Conservation (phyloP, 2,797 vertebrate genomes). For the Staurois parvus region DNA sequence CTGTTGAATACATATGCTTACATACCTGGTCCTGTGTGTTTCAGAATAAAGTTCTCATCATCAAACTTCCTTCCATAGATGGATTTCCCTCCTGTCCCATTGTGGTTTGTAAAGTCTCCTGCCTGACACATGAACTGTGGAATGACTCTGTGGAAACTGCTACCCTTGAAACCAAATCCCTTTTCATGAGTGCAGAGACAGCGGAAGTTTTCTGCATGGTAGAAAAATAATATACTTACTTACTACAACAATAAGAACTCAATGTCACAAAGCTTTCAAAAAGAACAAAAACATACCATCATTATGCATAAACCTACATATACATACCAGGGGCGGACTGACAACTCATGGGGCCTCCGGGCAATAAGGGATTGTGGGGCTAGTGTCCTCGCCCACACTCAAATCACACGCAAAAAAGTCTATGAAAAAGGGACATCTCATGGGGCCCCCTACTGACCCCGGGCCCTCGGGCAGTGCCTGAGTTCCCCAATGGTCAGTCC, state of each 20-base stretch:
- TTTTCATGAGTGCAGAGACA: slow-evolving; percentile 96
- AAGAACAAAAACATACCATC: background rate
- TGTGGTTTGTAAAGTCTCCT: slow-evolving; percentile 98
- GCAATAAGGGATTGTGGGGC: too few relatives aligned
- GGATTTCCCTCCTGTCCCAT: slow-evolving; percentile 95
- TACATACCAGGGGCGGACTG: too few relatives aligned
- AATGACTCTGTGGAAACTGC: slow-evolving; percentile 95
- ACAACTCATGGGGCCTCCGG: too few relatives aligned
- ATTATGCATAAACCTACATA: background rate
- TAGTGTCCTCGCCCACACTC: too few relatives aligned
- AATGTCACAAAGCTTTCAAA: background rate
- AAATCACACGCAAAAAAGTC: too few relatives aligned
- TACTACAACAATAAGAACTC: background rate
- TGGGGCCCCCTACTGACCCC: too few relatives aligned
- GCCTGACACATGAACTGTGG: slow-evolving; percentile 99
- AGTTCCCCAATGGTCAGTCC: too few relatives aligned
- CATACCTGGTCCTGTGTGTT: slow-evolving; percentile 91
- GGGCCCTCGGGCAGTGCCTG: too few relatives aligned
- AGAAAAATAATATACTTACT: background rate
- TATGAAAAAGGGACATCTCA: too few relatives aligned
- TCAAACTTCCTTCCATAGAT: slow-evolving; percentile 97
- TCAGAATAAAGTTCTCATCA: slow-evolving; percentile 98
- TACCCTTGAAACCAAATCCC: slow-evolving; percentile 95
- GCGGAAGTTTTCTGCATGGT: slow-evolving; percentile 90
- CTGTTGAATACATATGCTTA: background rate